phyloP scores from a whole-genome alignment of 2,797 vertebrate genomes.

The Myioborus melanocephalus region DNA sequence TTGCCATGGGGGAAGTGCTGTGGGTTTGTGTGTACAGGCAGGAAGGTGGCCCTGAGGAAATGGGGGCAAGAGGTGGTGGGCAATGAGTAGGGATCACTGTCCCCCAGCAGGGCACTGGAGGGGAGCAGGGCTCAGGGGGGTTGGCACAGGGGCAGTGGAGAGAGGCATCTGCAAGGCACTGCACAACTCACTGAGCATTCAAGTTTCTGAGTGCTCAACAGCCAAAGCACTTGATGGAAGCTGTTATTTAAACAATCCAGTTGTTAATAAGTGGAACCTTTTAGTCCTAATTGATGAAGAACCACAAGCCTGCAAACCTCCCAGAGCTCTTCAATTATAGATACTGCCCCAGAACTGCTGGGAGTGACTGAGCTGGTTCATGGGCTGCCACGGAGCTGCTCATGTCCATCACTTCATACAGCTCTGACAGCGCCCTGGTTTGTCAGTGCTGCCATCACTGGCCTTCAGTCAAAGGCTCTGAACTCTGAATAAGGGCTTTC shows the following conservation, averaged over 20 bases:
- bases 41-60: neutral
- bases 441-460: neutral
- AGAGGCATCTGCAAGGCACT: neutral
- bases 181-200: neutral
- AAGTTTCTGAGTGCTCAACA: neutral
- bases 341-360: slow-evolving; percentile 44
- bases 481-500: neutral
- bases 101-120: neutral
- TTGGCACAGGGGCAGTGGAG: neutral
- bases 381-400: neutral
- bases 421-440: neutral
- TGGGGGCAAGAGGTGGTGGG: neutral
- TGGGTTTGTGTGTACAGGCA: neutral
- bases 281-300: slow-evolving; percentile 61
- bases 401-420: neutral
- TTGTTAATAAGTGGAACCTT: slow-evolving; percentile 68
- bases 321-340: slow-evolving; percentile 61
- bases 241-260: slow-evolving; percentile 61
- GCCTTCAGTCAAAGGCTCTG: neutral
- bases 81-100: neutral
- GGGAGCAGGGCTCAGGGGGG: neutral
- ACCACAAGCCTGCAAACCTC: slow-evolving; percentile 43
- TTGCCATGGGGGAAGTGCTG: neutral
- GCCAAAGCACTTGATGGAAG: neutral
- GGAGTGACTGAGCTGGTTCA: neutral